phyloP scores from a whole-genome alignment of 1,140 invertebrate genomes.

The Drosophila pseudoobscura region DNA sequence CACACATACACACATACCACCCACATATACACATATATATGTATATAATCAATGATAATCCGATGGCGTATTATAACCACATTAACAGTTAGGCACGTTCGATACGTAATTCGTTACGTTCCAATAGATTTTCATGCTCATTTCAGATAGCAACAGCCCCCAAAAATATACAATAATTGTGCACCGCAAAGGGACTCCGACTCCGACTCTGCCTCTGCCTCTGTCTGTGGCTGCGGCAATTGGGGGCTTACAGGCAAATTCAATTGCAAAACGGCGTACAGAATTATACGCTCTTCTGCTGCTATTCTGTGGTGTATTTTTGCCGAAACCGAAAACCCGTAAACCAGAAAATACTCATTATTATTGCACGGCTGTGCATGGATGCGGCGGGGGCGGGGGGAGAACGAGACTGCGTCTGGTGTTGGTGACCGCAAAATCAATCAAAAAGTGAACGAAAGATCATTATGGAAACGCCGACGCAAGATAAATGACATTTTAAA shows the following conservation, averaged over 20 bases:
- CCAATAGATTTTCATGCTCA: conserved; percentile 76
- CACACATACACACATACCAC: conserved; percentile 19
- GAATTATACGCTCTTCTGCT: too few relatives aligned
- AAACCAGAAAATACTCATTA: conserved; percentile 69
- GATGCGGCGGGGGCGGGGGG: conserved; percentile 16
- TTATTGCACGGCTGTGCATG: conserved; percentile 53
- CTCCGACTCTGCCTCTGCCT: neutral
- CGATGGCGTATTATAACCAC: conserved; percentile 79
- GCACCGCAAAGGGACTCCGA: conserved; percentile 13
- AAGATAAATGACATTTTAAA: conserved; percentile 77
- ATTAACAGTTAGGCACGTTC: conserved; percentile 82
- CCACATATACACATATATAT: conserved; percentile 51
- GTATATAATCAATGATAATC: conserved; percentile 81
- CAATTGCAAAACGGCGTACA: conserved; percentile 49
- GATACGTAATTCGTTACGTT: conserved; percentile 75
- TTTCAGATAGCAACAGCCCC: conserved; percentile 60
- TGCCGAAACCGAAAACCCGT: conserved; percentile 12
- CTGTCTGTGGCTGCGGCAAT: too few relatives aligned
- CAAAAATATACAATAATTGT: conserved; percentile 62
- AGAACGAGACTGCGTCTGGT: conserved; percentile 21
- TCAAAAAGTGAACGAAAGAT: conserved; percentile 53
- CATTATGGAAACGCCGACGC: conserved; percentile 57
- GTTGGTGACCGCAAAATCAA: conserved; percentile 69
- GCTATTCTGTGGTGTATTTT: too few relatives aligned
- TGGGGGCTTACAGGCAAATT: conserved; percentile 39